A percentile compares a stretch with the other conserved stretches of the same genome.
phyloP scores from a whole-genome alignment of 2,888 invertebrate genomes.

The Standfussiana lucernea region DNA sequence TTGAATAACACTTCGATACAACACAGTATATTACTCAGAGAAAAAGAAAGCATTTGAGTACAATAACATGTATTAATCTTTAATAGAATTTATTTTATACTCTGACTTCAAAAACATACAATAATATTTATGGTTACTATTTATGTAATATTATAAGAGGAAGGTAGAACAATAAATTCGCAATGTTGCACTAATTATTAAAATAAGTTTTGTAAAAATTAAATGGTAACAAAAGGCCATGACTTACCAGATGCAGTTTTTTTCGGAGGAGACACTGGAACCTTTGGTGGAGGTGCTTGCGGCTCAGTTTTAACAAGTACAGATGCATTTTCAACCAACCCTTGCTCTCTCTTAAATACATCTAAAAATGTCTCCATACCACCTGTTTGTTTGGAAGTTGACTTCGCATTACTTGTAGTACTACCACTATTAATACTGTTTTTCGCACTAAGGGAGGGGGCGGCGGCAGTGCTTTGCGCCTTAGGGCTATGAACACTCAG shows the following conservation, averaged over 20 bases:
- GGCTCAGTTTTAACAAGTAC: slow-evolving; percentile 80
- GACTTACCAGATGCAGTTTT: slow-evolving; percentile 79
- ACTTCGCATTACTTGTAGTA: slow-evolving; percentile 77
- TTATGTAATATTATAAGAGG: background rate
- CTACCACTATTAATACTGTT: slow-evolving; percentile 84
- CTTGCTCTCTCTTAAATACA: slow-evolving; percentile 88
- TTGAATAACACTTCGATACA: background rate
- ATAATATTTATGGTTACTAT: background rate
- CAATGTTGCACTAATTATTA: background rate
- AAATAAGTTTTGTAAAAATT: background rate
- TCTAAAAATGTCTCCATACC: slow-evolving; percentile 85
- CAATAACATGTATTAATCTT: background rate
- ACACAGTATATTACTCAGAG: background rate
- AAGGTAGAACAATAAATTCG: slow-evolving; percentile 10
- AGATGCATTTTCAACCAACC: slow-evolving; percentile 74
- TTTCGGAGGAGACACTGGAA: slow-evolving; percentile 77
- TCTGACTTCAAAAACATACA: background rate
- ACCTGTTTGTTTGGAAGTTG: slow-evolving; percentile 71
- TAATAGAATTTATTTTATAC: background rate
- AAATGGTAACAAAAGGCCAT: background rate
- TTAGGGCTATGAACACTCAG: slow-evolving; percentile 79
- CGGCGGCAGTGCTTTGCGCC: slow-evolving; percentile 70
- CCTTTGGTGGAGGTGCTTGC: slow-evolving; percentile 68
- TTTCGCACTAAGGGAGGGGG: slow-evolving; percentile 75
- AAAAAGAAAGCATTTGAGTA: background rate